Conservation (phyloP, 1,140 invertebrate species). For the Orius laevigatus region DNA sequence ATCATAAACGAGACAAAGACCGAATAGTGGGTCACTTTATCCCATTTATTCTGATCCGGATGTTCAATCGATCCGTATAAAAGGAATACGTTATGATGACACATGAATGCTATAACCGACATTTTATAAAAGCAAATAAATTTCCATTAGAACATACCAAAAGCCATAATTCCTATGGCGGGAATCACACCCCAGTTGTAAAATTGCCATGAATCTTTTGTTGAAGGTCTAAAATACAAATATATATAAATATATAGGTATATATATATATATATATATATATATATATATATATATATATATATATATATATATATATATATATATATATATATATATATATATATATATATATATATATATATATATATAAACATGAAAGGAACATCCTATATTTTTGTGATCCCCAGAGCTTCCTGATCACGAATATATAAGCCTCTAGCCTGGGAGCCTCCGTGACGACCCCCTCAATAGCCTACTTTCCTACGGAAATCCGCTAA, state of each 20-base stretch:
- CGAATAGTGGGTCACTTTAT: constrained; percentile 65
- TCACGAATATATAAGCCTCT: too few relatives aligned
- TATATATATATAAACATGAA: too few relatives aligned
- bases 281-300: too few relatives aligned
- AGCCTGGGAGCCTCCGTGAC: too few relatives aligned
- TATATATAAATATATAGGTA: constrained; percentile 4
- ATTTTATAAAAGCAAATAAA: neutral
- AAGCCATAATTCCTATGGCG: constrained; percentile 74
- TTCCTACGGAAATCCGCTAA: too few relatives aligned
- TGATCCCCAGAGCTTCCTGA: too few relatives aligned
- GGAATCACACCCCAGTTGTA: constrained; percentile 57
- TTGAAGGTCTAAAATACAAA: constrained; percentile 37
- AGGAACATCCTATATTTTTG: too few relatives aligned
- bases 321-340: too few relatives aligned
- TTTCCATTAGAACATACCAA: constrained; percentile 37
- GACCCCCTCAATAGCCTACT: too few relatives aligned
- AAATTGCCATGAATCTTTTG: constrained; percentile 56
- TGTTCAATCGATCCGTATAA: constrained; percentile 68
- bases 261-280: too few relatives aligned
- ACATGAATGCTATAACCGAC: constrained; percentile 61
- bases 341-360: too few relatives aligned
- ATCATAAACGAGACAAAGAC: constrained; percentile 55
- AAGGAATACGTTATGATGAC: constrained; percentile 79
- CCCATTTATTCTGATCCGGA: constrained; percentile 61
- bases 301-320: too few relatives aligned